These are phyloP conservation scores for Enteromius mattozi DNA, from an alignment of 2,797 vertebrate species.

Conservation along the genomic window DNA sequence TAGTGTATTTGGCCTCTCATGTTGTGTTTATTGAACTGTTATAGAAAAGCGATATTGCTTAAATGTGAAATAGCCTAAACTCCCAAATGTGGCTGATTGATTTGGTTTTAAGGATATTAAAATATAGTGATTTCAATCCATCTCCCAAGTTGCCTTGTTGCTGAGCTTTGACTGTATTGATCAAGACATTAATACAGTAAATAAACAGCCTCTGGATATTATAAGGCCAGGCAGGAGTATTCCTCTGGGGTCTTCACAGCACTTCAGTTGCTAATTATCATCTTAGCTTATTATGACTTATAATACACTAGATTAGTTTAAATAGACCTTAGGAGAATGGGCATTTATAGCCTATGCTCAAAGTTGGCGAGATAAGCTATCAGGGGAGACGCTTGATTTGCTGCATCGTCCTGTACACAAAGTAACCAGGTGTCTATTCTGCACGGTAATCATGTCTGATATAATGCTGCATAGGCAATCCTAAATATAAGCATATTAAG, in stretches of 20 bases:
- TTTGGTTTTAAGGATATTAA: conserved; percentile 11
- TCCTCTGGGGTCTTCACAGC: neutral
- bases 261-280: neutral
- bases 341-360: conserved; percentile 4
- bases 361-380: conserved; percentile 13
- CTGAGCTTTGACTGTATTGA: conserved; percentile 6
- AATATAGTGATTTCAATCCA: neutral
- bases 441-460: conserved; percentile 22
- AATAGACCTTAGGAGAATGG: neutral
- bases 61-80: neutral
- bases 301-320: conserved; percentile 11
- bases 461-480: conserved; percentile 28
- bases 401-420: conserved; percentile 46
- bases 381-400: conserved; percentile 24
- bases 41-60: neutral
- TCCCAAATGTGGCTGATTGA: conserved; percentile 6
- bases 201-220: conserved; percentile 2
- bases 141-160: neutral
- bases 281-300: conserved; percentile 26
- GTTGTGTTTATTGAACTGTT: neutral
- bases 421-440: conserved; percentile 31
- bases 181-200: conserved; percentile 18
- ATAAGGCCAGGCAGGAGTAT: conserved; percentile 8
- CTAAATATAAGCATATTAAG: conserved; percentile 33
- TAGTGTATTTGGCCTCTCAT: neutral